Conservation (phyloP, 2,113 vertebrate genomes). For the Indicator indicator region DNA sequence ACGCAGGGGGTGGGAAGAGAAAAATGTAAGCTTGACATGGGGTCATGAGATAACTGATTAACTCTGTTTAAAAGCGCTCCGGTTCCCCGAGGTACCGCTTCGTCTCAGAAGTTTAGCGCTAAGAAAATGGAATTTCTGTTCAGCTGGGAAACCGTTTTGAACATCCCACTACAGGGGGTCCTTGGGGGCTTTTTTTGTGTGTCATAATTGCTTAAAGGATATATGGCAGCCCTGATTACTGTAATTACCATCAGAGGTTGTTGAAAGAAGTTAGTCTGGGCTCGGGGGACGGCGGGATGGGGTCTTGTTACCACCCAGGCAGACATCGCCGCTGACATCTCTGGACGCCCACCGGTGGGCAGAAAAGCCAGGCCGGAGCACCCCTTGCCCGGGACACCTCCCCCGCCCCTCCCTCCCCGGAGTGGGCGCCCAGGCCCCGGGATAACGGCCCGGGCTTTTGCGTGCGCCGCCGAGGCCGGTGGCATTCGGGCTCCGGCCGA, state of each 20-base stretch:
- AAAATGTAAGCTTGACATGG: constrained; percentile 71
- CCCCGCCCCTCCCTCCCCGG: background rate
- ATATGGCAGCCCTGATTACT: constrained; percentile 95
- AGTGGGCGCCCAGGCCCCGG: background rate
- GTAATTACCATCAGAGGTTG: constrained; percentile 92
- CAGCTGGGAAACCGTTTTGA: constrained; percentile 84
- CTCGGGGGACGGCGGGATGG: constrained; percentile 71
- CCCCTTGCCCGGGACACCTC: background rate
- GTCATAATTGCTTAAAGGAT: constrained; percentile 90
- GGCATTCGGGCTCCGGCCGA: background rate
- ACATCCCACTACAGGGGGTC: constrained; percentile 86
- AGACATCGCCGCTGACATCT: constrained; percentile 60
- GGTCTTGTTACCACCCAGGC: constrained; percentile 85
- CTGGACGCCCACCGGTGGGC: constrained; percentile 41
- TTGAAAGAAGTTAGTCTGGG: constrained; percentile 83
- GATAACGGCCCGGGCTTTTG: background rate
- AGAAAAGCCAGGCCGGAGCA: background rate
- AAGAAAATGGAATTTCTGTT: constrained; percentile 76
- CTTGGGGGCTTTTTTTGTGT: constrained; percentile 82
- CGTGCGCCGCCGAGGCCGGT: background rate
- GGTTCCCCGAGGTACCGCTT: constrained; percentile 57
- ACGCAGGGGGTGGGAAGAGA: constrained; percentile 22
- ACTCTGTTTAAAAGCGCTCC: constrained; percentile 67
- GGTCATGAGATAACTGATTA: constrained; percentile 74
- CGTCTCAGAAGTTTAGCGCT: constrained; percentile 61